These are phyloP conservation scores for Gymnosoma rotundatum DNA, from an alignment of 2,888 invertebrate species.

Conservation along the genomic window DNA sequence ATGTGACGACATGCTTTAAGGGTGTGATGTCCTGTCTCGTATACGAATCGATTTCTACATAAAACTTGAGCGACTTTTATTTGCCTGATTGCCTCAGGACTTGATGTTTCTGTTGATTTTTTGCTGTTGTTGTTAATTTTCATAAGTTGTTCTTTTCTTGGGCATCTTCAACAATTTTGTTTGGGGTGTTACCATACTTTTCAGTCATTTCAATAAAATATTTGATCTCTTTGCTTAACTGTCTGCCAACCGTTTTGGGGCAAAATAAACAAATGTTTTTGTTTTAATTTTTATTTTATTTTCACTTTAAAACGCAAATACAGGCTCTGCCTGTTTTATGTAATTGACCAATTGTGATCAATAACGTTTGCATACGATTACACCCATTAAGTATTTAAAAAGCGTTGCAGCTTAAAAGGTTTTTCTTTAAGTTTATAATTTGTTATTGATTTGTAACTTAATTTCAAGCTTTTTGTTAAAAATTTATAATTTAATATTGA, in stretches of 20 bases:
- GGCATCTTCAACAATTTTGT: constrained; percentile 13
- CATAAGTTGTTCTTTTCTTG: background rate
- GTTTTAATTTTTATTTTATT: background rate
- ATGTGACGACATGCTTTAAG: constrained; percentile 74
- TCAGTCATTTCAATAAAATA: constrained; percentile 72
- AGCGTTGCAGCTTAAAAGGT: constrained; percentile 43
- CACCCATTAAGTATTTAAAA: constrained; percentile 53
- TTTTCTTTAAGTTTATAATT: constrained; percentile 67
- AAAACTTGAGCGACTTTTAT: constrained; percentile 26
- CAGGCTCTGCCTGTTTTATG: constrained; percentile 19
- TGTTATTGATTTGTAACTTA: constrained; percentile 72
- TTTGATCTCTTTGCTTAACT: constrained; percentile 66
- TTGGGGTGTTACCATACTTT: constrained; percentile 72
- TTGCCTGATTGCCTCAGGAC: constrained; percentile 47
- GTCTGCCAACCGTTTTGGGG: constrained; percentile 16
- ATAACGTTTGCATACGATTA: constrained; percentile 69
- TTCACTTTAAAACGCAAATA: background rate
- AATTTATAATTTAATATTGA: constrained; percentile 53
- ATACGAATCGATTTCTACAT: constrained; percentile 1
- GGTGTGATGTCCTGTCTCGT: constrained; percentile 72
- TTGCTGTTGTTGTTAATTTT: background rate
- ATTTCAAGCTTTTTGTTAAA: constrained; percentile 49
- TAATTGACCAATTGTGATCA: constrained; percentile 62
- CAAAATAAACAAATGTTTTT: constrained; percentile 48
- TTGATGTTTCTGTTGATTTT: constrained; percentile 58